These are phyloP conservation scores for Trichonephila clavata DNA, from an alignment of 1,140 invertebrate genomes.

Conservation along the genomic window DNA sequence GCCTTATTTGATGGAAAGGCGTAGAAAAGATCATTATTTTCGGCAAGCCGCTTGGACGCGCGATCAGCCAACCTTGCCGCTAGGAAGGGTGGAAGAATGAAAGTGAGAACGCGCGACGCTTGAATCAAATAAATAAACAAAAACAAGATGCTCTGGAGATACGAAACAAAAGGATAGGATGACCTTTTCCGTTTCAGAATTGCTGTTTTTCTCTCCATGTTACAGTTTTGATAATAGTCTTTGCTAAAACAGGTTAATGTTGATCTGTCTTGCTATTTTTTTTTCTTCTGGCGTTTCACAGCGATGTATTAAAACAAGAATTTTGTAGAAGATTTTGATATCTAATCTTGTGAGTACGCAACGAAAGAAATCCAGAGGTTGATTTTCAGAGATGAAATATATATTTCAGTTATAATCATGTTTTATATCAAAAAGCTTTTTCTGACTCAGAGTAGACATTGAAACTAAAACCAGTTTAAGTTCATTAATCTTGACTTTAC, in stretches of 20 bases:
- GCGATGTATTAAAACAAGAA: neutral
- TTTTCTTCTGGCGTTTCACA: neutral
- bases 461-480: too few relatives aligned
- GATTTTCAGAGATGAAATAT: too few relatives aligned
- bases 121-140: neutral
- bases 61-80: constrained; percentile 36
- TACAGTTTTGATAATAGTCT: neutral
- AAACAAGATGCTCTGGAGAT: constrained; percentile 41
- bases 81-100: constrained; percentile 37
- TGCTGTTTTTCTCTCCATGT: neutral
- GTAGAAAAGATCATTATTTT: constrained; percentile 20
- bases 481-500: too few relatives aligned
- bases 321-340: neutral
- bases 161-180: neutral
- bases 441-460: too few relatives aligned
- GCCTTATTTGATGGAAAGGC: neutral
- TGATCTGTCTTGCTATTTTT: neutral
- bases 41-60: neutral
- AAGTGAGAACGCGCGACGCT: constrained; percentile 16
- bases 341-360: neutral
- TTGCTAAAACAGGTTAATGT: neutral
- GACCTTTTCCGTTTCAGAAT: neutral
- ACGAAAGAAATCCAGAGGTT: too few relatives aligned
- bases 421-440: too few relatives aligned
- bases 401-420: too few relatives aligned